A percentile compares a stretch with the other conserved stretches of the same genome.
Evolutionary conservation across 2,797 vertebrate genomes (phyloP).

Genomic region (Syngnathus rostellatus): DNA sequence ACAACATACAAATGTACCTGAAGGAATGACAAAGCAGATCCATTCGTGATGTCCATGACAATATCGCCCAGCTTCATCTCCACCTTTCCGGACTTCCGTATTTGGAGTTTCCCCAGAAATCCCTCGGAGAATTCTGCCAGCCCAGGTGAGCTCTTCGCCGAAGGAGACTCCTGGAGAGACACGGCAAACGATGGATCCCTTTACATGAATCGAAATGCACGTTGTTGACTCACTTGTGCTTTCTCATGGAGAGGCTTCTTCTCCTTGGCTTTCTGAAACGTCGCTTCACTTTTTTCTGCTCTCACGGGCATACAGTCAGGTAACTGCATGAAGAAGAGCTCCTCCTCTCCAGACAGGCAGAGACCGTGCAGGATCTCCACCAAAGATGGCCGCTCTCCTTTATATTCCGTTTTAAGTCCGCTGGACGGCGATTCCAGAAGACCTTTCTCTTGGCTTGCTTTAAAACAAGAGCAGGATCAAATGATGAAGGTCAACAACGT

Average conservation of each 20-base stretch:
- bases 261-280: constrained; percentile 33
- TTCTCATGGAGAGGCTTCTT: constrained; percentile 43
- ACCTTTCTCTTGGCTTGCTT: constrained; percentile 42
- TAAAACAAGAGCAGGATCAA: not conserved
- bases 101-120: constrained; percentile 68
- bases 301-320: constrained; percentile 65
- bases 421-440: constrained; percentile 14
- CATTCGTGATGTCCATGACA: constrained; percentile 67
- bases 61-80: constrained; percentile 67
- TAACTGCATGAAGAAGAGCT: constrained; percentile 73
- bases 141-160: constrained; percentile 40
- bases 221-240: constrained; percentile 41
- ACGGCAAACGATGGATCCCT: not conserved
- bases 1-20: constrained; percentile 43
- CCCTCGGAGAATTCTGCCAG: constrained; percentile 68
- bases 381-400: constrained; percentile 39
- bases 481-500: not conserved
- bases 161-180: constrained; percentile 29
- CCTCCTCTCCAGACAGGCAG: constrained; percentile 56
- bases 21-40: constrained; percentile 69
- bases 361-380: constrained; percentile 61
- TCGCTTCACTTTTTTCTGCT: constrained; percentile 8
- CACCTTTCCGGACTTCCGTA: constrained; percentile 71
- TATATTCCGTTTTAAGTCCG: constrained; percentile 1
- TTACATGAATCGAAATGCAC: not conserved